Evolutionary conservation across 2,888 invertebrate species (phyloP), one percentile per base, ranked within the genome.

Genomic region (Mystacides longicornis): DNA sequence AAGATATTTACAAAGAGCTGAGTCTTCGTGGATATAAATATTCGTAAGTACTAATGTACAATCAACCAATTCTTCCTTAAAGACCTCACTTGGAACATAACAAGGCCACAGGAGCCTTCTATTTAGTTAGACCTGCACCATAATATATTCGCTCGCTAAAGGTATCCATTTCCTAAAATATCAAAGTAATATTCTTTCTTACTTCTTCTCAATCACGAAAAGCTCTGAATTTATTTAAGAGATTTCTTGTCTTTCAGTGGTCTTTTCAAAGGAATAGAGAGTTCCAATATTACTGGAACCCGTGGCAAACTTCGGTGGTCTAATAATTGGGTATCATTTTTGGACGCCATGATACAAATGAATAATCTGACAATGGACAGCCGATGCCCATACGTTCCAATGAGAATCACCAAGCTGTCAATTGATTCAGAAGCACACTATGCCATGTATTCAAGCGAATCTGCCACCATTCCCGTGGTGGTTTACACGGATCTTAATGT

Each of bases 331-430:
- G 85, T 89, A 5, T 81, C 89, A 2, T 92, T 92, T 69, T 81
- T 95, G 73, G 94, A 95, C 72, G 87, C 88, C 31, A 86, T 95
- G 84, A 75, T 95, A 14, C 94, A 95, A 71, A 82, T 89, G 64
- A 81, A 83, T 64, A 83, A 93, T 49, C 68, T 92, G 22, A 81
- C 83, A 22, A 77, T 83, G 55, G 83, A 85, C 61, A 81, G 83
- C 1, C 79, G 88, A 22, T 81, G 83, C 2, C 78, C 91, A 2
- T 79, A 84, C 64, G 79, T 91, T 0, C 92, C 93, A 0, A 89
- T 88, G 0, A 80, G 86, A 53, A 83, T 91, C 27, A 81, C 83
- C 64, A 83, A 79, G 64, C 68, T 89, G 0, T 77, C 80, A n/a
- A 86, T 91, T 42, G 82, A 88, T 64, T 83, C 86, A 0, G 71